Base-by-base conservation (phyloP, 2,113 vertebrate species). In the Saguinus imperator region DNA sequence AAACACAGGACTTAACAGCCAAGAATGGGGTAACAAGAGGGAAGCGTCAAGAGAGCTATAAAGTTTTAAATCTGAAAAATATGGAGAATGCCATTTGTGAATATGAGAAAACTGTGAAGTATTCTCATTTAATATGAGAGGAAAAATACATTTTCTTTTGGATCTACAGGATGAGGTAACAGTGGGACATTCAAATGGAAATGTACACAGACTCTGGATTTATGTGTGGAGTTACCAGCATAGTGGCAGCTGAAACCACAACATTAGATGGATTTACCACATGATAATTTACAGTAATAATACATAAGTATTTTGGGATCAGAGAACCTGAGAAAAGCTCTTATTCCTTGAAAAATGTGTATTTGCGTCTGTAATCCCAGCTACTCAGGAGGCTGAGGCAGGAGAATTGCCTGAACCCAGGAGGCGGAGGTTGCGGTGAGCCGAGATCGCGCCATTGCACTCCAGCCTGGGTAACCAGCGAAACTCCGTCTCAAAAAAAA, bases 291-390 rank as follows among this genome's bases (percentile, higher is more conserved):
- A 58, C 1, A 76, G 77, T 70, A 66, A 96, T 29, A 82, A 73
- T 52, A 58, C 17, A 32, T 72, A 70, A 80, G 5, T n/a, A 91
- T 57, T 16, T 64, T 45, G 57, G 17, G 6, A 70, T 37, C 27
- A 35, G 0, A 72, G 29, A 77, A 88, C 8, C 29, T 77, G 73
- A 93, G n/a, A 55, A 52, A 87, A 70, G 13, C 18, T 45, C 10
- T 52, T 91, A 6, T 87, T 86, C 77, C 37, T 84, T 73, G 21
- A 81, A 89, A 96, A 96, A 73, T 81, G 40, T 17, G 86, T 64
- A 75, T 14, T 87, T 92, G 43, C 10, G 37, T 40, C 37, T 40
- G 37, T 40, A 40, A 40, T 40, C 37, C 37, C 37, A 40, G 37
- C 37, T 40, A 40, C 37, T 40, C 37, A 40, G 37, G 37, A 3